Percentiles rank a stretch among this genome's conserved stretches.
Evolutionary conservation across 1,140 invertebrate species (phyloP).

Genomic region (Psix sp.): DNA sequence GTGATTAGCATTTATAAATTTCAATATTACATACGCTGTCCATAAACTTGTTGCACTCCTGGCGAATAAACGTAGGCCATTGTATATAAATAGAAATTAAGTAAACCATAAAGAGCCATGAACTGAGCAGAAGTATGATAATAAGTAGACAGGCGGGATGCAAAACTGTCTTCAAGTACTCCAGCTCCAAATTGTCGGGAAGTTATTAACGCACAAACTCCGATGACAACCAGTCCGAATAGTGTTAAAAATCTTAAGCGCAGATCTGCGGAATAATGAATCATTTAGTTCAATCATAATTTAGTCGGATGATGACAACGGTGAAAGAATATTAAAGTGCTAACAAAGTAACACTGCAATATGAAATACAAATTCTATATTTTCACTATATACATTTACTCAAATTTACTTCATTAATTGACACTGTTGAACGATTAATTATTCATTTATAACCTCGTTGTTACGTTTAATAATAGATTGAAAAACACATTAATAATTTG

Average conservation of each 20-base stretch:
- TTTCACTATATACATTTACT: too few species aligned
- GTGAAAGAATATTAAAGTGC: too few species aligned
- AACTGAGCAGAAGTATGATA: slow-evolving; percentile 95
- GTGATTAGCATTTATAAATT: slow-evolving; percentile 8
- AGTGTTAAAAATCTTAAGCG: slow-evolving; percentile 93
- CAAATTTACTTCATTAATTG: too few species aligned
- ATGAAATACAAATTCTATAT: too few species aligned
- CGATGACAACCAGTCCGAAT: slow-evolving; percentile 89
- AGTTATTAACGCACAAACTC: slow-evolving; percentile 87
- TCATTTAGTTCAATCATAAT: slow-evolving; percentile 18
- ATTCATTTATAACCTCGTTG: too few species aligned
- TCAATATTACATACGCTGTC: slow-evolving; percentile 78
- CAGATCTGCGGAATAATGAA: slow-evolving; percentile 84
- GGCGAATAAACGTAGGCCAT: slow-evolving; percentile 97
- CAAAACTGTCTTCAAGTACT: slow-evolving; percentile 95
- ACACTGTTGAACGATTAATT: too few species aligned
- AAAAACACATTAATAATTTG: too few species aligned
- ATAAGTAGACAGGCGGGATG: slow-evolving; percentile 89
- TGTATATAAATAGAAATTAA: slow-evolving; percentile 95
- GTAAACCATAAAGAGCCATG: slow-evolving; percentile 95
- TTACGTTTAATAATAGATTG: too few species aligned
- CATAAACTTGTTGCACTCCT: slow-evolving; percentile 86
- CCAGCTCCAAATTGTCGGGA: slow-evolving; percentile 90
- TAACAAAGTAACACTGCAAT: too few species aligned
- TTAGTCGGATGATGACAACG: background rate